Evolutionary conservation across 2,113 vertebrate genomes (phyloP).

Genomic region (Copsychus sechellarum): DNA sequence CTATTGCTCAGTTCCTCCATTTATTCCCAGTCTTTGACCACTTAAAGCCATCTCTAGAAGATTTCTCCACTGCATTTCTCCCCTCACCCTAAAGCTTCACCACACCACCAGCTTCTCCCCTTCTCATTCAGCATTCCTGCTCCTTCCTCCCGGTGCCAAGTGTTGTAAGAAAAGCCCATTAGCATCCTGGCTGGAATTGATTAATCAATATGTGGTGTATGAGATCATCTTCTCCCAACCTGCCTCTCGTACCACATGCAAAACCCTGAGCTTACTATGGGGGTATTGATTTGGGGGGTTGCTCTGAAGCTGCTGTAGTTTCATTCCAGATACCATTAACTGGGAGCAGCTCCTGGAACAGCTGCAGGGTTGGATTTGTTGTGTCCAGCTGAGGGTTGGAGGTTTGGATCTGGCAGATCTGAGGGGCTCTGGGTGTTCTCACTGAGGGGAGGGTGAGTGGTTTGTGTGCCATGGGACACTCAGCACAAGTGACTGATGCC

Average conservation of each 20-base stretch:
- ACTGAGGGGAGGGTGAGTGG: background rate
- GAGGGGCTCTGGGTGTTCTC: background rate
- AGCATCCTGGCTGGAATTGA: slow-evolving; percentile 35
- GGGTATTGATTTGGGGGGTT: slow-evolving; percentile 28
- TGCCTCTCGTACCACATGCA: background rate
- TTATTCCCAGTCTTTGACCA: background rate
- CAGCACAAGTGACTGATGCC: background rate
- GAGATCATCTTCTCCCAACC: slow-evolving; percentile 24
- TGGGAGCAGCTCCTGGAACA: background rate
- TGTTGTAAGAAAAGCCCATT: slow-evolving; percentile 43
- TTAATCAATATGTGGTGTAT: slow-evolving; percentile 46
- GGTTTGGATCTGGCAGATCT: background rate
- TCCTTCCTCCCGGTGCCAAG: background rate
- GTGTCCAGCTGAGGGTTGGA: background rate
- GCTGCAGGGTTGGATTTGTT: background rate
- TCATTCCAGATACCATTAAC: background rate
- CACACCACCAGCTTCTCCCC: background rate
- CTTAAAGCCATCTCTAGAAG: background rate
- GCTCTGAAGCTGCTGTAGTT: background rate
- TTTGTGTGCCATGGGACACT: background rate
- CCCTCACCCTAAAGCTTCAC: background rate
- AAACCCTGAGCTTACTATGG: background rate
- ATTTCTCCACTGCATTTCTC: background rate
- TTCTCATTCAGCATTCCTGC: slow-evolving; percentile 26
- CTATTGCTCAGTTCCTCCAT: background rate